A percentile compares a stretch with the other conserved stretches of the same genome.
Evolutionary conservation across 1,140 invertebrate species (phyloP).

Genomic region (Cherax destructor): DNA sequence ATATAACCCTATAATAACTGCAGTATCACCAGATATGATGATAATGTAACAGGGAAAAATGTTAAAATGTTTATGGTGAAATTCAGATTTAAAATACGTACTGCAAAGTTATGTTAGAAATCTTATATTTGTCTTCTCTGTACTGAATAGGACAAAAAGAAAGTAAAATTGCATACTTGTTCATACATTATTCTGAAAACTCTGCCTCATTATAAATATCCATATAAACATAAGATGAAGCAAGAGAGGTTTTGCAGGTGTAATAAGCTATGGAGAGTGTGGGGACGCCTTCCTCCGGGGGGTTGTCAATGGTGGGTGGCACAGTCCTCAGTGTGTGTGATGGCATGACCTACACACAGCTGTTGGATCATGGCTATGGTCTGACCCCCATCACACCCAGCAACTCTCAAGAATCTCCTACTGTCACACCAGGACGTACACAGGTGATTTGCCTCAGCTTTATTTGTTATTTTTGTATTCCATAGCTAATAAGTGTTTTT

Average conservation of each 20-base stretch:
- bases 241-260: slow-evolving; percentile 22
- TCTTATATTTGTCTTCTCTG: not conserved
- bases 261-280: slow-evolving; percentile 59
- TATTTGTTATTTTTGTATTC: not conserved
- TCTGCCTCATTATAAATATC: too few species aligned
- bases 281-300: slow-evolving; percentile 60
- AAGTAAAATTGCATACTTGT: too few species aligned
- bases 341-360: slow-evolving; percentile 78
- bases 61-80: not conserved
- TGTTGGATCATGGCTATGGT: slow-evolving; percentile 89
- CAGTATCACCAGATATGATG: too few species aligned
- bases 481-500: not conserved
- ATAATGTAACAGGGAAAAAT: too few species aligned
- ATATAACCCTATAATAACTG: too few species aligned
- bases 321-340: slow-evolving; percentile 68
- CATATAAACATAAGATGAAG: not conserved
- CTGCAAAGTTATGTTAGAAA: not conserved
- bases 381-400: slow-evolving; percentile 83
- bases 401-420: slow-evolving; percentile 80
- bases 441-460: slow-evolving; percentile 75
- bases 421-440: slow-evolving; percentile 77
- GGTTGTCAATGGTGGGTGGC: slow-evolving; percentile 61
- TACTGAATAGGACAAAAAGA: too few species aligned
- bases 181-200: too few species aligned
- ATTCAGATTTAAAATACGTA: not conserved